Conservation (phyloP, 1,140 invertebrate species). For the Drosophila santomea region DNA sequence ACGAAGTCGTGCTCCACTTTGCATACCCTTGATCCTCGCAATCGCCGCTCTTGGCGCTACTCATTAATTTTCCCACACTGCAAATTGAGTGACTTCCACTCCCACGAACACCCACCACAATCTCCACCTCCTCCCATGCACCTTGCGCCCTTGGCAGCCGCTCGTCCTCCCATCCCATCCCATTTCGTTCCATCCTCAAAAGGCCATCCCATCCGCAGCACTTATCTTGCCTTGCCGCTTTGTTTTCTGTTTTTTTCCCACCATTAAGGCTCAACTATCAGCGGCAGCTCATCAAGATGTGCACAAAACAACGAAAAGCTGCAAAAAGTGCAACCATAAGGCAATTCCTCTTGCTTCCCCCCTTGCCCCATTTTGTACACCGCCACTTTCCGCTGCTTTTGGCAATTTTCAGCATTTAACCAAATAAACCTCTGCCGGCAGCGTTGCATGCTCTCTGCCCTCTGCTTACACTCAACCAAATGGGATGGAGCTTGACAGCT, state of each 20-base stretch:
- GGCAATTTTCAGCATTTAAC: conserved; percentile 80
- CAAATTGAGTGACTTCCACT: conserved; percentile 60
- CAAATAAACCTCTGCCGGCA: conserved; percentile 64
- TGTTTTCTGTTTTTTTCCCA: conserved; percentile 65
- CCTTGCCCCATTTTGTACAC: background rate
- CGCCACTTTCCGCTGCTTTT: conserved; percentile 50
- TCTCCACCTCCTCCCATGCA: background rate
- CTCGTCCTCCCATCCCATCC: conserved; percentile 1
- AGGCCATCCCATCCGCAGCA: conserved; percentile 7
- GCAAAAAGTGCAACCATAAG: conserved; percentile 63
- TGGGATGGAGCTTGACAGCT: background rate
- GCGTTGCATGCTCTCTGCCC: conserved; percentile 6
- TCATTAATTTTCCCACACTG: conserved; percentile 77
- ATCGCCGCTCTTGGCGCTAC: conserved; percentile 18
- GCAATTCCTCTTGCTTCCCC: conserved; percentile 29
- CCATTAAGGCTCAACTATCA: conserved; percentile 76
- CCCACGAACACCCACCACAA: conserved; percentile 14
- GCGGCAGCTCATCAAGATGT: conserved; percentile 70
- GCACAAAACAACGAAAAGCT: conserved; percentile 39
- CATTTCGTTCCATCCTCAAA: conserved; percentile 6
- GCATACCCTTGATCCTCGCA: conserved; percentile 44
- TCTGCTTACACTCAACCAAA: conserved; percentile 1
- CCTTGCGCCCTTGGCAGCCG: conserved; percentile 20
- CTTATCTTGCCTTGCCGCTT: conserved; percentile 32
- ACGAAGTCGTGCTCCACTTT: conserved; percentile 47